These are phyloP conservation scores for Aproaerema taeniolella DNA, from an alignment of 2,888 invertebrate species.

Conservation along the genomic window DNA sequence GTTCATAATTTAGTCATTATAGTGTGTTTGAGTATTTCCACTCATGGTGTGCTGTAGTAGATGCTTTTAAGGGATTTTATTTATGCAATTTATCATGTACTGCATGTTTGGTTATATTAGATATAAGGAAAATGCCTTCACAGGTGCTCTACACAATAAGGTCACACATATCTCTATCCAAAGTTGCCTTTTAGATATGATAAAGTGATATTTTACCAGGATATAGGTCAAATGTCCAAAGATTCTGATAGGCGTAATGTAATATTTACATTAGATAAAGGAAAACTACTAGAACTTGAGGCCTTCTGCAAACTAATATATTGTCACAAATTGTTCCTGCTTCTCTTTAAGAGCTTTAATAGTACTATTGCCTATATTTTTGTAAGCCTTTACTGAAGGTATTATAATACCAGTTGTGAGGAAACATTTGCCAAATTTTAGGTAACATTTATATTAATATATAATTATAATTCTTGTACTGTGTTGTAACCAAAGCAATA, in stretches of 20 bases:
- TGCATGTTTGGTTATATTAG: constrained; percentile 63
- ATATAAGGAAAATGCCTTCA: constrained; percentile 59
- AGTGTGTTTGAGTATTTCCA: constrained; percentile 64
- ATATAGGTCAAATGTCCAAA: constrained; percentile 65
- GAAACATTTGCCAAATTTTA: constrained; percentile 68
- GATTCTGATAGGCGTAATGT: constrained; percentile 53
- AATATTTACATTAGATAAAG: constrained; percentile 62
- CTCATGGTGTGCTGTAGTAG: constrained; percentile 68
- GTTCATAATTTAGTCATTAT: constrained; percentile 74
- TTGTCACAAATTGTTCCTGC: constrained; percentile 38
- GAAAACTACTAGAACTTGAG: constrained; percentile 41
- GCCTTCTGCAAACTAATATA: constrained; percentile 38
- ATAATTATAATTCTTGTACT: constrained; percentile 60
- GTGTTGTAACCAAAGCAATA: constrained; percentile 76
- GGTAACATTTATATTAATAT: constrained; percentile 38
- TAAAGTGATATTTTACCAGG: constrained; percentile 62
- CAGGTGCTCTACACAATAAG: constrained; percentile 71
- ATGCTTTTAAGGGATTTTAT: constrained; percentile 61
- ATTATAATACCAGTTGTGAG: constrained; percentile 48
- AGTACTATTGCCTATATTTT: constrained; percentile 54
- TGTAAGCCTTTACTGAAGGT: constrained; percentile 45
- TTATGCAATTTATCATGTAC: constrained; percentile 51
- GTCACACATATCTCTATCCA: constrained; percentile 70
- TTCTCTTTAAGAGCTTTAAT: constrained; percentile 54
- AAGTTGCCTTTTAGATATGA: constrained; percentile 76